phyloP scores from a whole-genome alignment of 2,113 vertebrate genomes.

The Cyprinus carpio region DNA sequence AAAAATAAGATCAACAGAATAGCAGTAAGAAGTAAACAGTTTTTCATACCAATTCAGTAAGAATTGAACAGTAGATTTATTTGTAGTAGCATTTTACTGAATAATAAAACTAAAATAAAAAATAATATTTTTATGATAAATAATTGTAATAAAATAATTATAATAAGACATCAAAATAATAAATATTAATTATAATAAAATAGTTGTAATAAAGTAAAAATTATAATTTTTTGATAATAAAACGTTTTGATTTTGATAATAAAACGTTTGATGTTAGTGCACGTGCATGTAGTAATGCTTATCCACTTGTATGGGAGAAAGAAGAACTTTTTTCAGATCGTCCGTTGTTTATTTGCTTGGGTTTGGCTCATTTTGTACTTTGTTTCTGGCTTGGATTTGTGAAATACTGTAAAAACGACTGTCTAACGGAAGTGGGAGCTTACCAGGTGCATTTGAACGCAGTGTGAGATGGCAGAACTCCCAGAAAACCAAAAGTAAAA shows the following conservation, averaged over 20 bases:
- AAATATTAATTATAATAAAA: neutral
- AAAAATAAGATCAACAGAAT: neutral
- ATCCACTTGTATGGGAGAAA: neutral
- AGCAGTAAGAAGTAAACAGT: neutral
- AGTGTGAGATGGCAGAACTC: slow-evolving; percentile 5
- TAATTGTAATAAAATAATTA: no score
- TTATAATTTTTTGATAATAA: no score
- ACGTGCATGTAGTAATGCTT: neutral
- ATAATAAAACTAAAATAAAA: no score
- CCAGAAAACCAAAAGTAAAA: slow-evolving; percentile 28
- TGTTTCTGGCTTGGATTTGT: slow-evolving; percentile 8
- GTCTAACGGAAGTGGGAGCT: neutral
- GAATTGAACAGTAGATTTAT: no score
- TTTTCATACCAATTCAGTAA: no score
- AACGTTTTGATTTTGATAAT: no score
- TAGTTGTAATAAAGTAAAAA: no score
- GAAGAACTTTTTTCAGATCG: neutral
- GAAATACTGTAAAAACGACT: neutral
- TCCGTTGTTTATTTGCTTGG: neutral
- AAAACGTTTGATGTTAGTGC: no score
- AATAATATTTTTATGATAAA: no score
- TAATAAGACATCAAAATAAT: no score
- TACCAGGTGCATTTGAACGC: neutral
- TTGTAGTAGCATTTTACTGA: no score
- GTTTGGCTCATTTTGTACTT: slow-evolving; percentile 6